Evolutionary conservation across 2,797 vertebrate genomes (phyloP), one percentile per base, ranked within the genome.

Genomic region (Fistularia tabacaria): DNA sequence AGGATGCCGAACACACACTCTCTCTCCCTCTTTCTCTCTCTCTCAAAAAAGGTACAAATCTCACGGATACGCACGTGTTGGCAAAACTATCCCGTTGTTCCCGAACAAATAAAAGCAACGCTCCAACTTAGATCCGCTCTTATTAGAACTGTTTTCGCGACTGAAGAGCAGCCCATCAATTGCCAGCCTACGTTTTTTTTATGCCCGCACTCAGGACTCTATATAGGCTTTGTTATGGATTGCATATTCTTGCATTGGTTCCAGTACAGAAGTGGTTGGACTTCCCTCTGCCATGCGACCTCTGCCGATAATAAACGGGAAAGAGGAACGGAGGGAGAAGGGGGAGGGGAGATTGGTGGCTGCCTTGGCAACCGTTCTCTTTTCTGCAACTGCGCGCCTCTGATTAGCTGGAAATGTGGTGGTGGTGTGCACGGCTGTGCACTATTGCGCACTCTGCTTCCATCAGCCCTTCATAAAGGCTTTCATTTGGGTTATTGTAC

Each of bases 261-360:
- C 84, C 86, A 88, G 82, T 83, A 73, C 80, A 85, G 82, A 87
- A 88, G 88, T 87, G 88, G 57, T 77, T 74, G 70, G 79, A 84
- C 85, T 84, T 87, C 81, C 85, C 87, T 90, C 86, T 87, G 89
- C 87, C 91, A 91, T 87, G 91, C 92, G 92, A 92, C 92, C 91
- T 91, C 92, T 93, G 88, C 88, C 81, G 92, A 91, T 91, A 89
- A 89, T 86, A 90, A 85, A 88, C 83, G 89, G 89, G 88, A 91
- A 83, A 85, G 77, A 83, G 86, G 79, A 85, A 73, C 73, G 65
- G 74, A 84, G 80, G 83, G 80, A 84, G 77, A 80, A 79, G 80
- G 85, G 88, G 85, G 84, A 84, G 87, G 88, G 85, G 86, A 85
- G 80, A 84, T 76, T 82, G 83, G 80, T 88, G 88, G 88, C 88